Percentiles rank a stretch among this genome's conserved stretches.
Conservation (phyloP, 2,888 invertebrate genomes). For the Tinea pellionella region DNA sequence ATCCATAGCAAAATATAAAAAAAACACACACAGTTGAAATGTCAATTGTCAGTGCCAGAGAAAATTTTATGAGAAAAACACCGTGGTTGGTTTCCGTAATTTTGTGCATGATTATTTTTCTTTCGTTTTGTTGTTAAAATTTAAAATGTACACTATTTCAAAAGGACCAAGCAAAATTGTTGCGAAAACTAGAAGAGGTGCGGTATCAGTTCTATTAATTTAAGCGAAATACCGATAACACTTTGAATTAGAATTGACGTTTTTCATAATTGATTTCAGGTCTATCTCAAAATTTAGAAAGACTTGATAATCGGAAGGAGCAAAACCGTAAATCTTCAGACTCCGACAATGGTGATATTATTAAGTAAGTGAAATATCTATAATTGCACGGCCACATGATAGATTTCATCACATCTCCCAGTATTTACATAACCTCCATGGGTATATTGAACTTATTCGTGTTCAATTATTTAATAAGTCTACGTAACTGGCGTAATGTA, state of each 20-base stretch:
- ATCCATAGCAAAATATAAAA: too few species aligned
- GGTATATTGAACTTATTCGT: background rate
- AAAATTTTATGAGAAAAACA: background rate
- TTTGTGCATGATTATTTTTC: conserved; percentile 9
- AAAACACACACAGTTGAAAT: background rate
- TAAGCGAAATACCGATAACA: conserved; percentile 2
- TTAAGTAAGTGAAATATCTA: conserved; percentile 63
- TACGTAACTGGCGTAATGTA: background rate
- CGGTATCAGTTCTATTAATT: conserved; percentile 21
- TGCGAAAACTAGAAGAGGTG: conserved; percentile 86
- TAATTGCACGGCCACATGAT: conserved; percentile 22
- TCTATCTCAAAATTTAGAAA: conserved; percentile 84
- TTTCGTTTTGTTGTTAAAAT: conserved; percentile 34
- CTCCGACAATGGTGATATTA: conserved; percentile 74
- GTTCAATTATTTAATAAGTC: background rate
- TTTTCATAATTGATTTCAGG: conserved; percentile 50
- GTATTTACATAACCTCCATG: conserved; percentile 61
- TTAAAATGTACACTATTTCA: conserved; percentile 86
- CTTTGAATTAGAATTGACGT: background rate
- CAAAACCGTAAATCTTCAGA: conserved; percentile 76
- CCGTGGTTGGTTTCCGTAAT: background rate
- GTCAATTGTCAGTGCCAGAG: background rate
- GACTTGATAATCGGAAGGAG: conserved; percentile 79
- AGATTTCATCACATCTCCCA: conserved; percentile 41
- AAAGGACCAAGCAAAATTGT: conserved; percentile 91